Base-by-base conservation (phyloP, 30 jellyfish, hydroid and myxozoan species). In the Cassiopea xamachana region DNA sequence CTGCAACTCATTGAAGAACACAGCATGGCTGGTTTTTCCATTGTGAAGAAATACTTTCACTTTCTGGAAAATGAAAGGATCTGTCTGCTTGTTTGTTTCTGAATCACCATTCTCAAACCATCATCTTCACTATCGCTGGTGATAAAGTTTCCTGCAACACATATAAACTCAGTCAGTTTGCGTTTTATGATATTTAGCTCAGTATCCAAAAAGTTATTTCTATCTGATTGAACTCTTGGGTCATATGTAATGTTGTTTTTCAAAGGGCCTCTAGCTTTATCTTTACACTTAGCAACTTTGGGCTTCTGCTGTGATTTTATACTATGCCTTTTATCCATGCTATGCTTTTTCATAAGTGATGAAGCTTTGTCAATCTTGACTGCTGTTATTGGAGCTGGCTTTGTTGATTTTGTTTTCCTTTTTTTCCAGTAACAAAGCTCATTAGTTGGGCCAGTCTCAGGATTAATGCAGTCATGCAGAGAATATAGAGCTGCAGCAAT, bases 381-480 rank as follows among this genome's bases (percentile, higher is more conserved):
- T 83, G 91, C 88, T 73, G 93, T 85, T 48, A 85, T 61, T 85
- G 81, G 87, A 55, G 87, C 81, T 74, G 93, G 93, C 46, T 85
- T 60, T 85, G 93, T 85, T 85, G 87, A 73, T 79, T 72, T 73
- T 85, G 88, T 43, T 85, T 70, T 64, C 60, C 90, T 67, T 83
- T 83, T 83, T 50, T 83, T 58, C 91, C 91, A 83, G 74, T 83
- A 83, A 69, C 91, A 73, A 58, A 85, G 93, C 76, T 85, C 93
- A 58, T 73, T 80, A 9, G 93, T 85, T 85, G 87, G 93, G 62
- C 82, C 93, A 73, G 87, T 85, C 69, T 83, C 87, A 73, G 93
- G 93, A 76, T 76, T 70, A 73, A 85, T 73, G 81, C 87, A 85
- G 73, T 85, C 93, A 73, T 85, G 93, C 87, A 85, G 93, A 73